Percentiles rank a stretch among this genome's conserved stretches.
Evolutionary conservation across 2,797 vertebrate genomes (phyloP).

Genomic region (Hydrocynus forskahlii): DNA sequence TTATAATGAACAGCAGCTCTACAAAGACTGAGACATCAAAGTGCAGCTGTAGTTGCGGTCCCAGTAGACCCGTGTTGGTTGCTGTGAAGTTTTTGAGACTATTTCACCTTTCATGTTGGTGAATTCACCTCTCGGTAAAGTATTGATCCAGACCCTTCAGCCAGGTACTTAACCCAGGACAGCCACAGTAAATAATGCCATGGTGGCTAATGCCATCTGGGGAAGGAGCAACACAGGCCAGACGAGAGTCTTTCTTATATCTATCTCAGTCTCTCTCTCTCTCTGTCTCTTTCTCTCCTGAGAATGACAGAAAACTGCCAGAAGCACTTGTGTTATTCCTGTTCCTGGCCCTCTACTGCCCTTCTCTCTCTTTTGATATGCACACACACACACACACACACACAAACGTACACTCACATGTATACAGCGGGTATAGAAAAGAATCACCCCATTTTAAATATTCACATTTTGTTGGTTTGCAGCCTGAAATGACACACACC

Average conservation of each 20-base stretch:
- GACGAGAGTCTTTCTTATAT: background rate
- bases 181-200: conserved; percentile 51
- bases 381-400: conserved; percentile 3
- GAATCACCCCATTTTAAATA: too few relatives aligned
- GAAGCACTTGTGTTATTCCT: conserved; percentile 4
- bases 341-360: background rate
- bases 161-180: conserved; percentile 50
- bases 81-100: conserved; percentile 30
- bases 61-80: conserved; percentile 5
- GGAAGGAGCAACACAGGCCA: conserved; percentile 2
- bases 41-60: background rate
- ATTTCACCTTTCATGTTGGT: conserved; percentile 48
- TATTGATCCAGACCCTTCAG: conserved; percentile 56
- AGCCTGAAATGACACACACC: too few relatives aligned
- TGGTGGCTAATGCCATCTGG: conserved; percentile 28
- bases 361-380: background rate
- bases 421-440: too few relatives aligned
- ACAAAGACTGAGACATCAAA: conserved; percentile 5
- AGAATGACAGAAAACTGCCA: background rate
- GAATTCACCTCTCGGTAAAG: conserved; percentile 42
- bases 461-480: too few relatives aligned
- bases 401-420: background rate
- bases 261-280: background rate
- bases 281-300: conserved; percentile 21
- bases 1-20: background rate